Evolutionary conservation across 2,888 invertebrate genomes (phyloP), one percentile per base, ranked within the genome.

Genomic region (Scotopteryx bipunctaria): DNA sequence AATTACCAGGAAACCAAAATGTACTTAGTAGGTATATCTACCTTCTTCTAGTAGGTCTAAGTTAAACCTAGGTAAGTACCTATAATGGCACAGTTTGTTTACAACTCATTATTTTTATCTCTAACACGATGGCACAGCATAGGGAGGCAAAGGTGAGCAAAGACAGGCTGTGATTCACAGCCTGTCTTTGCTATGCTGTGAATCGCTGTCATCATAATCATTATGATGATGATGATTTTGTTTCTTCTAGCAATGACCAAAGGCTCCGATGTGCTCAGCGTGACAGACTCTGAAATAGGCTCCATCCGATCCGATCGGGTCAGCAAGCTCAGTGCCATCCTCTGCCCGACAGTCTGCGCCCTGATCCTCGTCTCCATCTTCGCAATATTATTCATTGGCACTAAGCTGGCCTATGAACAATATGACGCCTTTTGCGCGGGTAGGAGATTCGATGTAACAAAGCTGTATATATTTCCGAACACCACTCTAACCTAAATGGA

Each of bases 281-380:
- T 70, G 8, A 69, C 76, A 0, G 85, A 85, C 65, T 81, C 86
- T 0, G 88, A 86, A 55, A 35, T 72, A 15, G 83, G 74, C 0
- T 81, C 83, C 0, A 62, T 69, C 8, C 55, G 63, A 3, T 62
- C 71, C 1, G 58, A 59, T 19, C 73, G 76, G 1, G 63, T 65
- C 1, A 76, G 66, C 63, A 83, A 78, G 50, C 62, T 86, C 1
- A 71, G 76, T 2, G 87, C 88, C 0, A 75, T 87, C 6, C 64
- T 89, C 9, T 86, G 87, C 37, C 88, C 88, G 0, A 73, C 78
- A 0, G 57, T 81, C 0, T 89, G 88, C 42, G 88, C 89, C 0
- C 54, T 89, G 0, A 60, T 86, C 0, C 67, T 88, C 0, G 77
- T 86, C 5, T 69, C 69, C 35, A 57, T 77, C 8, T 81, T 87